Evolutionary conservation across 2,888 invertebrate species (phyloP).

Genomic region (Lymantria monacha): DNA sequence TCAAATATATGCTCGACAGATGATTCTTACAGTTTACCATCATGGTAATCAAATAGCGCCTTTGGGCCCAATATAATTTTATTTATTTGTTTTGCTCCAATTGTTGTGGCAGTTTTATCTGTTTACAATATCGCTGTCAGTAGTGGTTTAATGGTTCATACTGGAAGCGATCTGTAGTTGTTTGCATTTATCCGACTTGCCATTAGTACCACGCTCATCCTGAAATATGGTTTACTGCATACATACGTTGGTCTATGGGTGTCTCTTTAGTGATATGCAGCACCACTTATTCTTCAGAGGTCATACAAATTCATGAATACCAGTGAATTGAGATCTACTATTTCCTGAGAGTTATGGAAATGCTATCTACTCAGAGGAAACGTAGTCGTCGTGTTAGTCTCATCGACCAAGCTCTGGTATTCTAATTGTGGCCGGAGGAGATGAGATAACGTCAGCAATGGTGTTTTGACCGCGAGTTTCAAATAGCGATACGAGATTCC

Average conservation of each 20-base stretch:
- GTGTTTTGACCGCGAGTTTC: constrained; percentile 24
- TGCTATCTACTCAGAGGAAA: constrained; percentile 13
- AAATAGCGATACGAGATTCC: constrained; percentile 16
- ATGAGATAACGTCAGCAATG: constrained; percentile 23
- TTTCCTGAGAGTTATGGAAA: constrained; percentile 20
- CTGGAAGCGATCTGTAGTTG: neutral
- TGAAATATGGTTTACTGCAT: neutral
- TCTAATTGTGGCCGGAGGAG: constrained; percentile 21
- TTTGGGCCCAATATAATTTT: neutral
- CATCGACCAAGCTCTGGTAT: constrained; percentile 17
- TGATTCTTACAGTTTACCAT: constrained; percentile 15
- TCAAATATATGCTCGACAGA: constrained; percentile 13
- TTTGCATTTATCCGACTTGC: constrained; percentile 13
- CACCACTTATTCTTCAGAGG: constrained; percentile 11
- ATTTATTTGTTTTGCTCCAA: neutral
- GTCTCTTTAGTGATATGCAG: constrained; percentile 9
- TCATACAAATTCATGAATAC: constrained; percentile 14
- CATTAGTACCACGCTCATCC: constrained; percentile 5
- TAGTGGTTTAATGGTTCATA: neutral
- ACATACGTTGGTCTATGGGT: neutral
- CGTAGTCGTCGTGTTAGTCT: constrained; percentile 18
- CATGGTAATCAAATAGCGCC: neutral
- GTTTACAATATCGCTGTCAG: neutral
- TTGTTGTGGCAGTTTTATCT: neutral
- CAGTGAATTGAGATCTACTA: constrained; percentile 11